Conservation (phyloP, 2,888 invertebrate species). For the Copidosoma aretas region DNA sequence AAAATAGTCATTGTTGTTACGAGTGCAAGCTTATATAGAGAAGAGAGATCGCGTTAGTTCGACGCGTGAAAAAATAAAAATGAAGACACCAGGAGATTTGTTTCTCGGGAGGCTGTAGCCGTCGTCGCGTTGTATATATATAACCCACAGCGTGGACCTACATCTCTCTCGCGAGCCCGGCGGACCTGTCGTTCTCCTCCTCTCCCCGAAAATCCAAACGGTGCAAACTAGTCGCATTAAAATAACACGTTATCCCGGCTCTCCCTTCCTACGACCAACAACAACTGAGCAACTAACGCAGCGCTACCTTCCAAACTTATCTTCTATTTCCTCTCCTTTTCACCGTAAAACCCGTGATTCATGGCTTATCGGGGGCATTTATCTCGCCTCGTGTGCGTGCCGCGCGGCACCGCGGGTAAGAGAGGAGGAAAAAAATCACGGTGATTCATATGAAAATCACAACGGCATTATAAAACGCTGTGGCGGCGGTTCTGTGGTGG, state of each 20-base stretch:
- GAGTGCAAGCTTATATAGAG: background rate
- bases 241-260: slow-evolving; percentile 17
- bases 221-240: slow-evolving; percentile 24
- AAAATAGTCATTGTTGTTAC: slow-evolving; percentile 27
- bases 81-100: too few species aligned
- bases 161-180: too few species aligned
- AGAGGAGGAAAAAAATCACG: slow-evolving; percentile 3
- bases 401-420: background rate
- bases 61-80: too few species aligned
- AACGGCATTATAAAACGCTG: background rate
- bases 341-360: slow-evolving; percentile 27
- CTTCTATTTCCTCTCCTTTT: slow-evolving; percentile 1
- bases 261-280: background rate
- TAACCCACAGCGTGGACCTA: too few species aligned
- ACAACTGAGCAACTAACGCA: too few species aligned
- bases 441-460: slow-evolving; percentile 35
- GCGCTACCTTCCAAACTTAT: background rate
- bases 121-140: too few species aligned
- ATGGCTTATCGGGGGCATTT: slow-evolving; percentile 25
- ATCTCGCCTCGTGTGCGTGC: slow-evolving; percentile 19
- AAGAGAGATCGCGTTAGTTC: background rate
- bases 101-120: too few species aligned
- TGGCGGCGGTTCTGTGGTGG: background rate
- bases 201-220: too few species aligned
- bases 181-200: too few species aligned